Evolutionary conservation across 2,797 vertebrate genomes (phyloP), one percentile per base, ranked within the genome.

Genomic region (Lepus townsendii): DNA sequence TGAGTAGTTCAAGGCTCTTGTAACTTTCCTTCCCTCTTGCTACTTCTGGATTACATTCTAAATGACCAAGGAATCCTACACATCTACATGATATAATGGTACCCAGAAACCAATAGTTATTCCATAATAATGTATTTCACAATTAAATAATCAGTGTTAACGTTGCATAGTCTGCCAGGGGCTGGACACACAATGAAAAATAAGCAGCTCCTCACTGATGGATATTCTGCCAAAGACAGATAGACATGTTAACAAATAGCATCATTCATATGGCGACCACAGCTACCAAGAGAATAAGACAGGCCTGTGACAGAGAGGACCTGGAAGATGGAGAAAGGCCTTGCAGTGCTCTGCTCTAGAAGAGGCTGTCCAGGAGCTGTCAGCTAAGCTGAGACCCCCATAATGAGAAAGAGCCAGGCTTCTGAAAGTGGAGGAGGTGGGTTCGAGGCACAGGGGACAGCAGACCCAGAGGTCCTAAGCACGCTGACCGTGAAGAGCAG

Each of bases 41-140:
- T 86, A 80, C 62, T 92, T 95, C 83, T 57, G 57, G 68, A 66
- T 84, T 60, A 19, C 84, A 94, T n/a, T 95, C 52, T 88, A 84
- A 94, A 93, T 87, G 73, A 35, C 6, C 42, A 72, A 79, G 89
- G 83, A 94, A 82, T 90, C n/a, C 69, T 85, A 83, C 92, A 65
- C 54, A 92, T n/a, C 68, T 82, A 63, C 10, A 54, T 83, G 80
- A 47, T 66, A 19, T 30, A 84, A 90, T 89, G 77, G 83, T 42
- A 90, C 2, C 8, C 47, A 80, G n/a, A 95, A 94, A 93, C 27
- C 35, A 63, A 11, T 79, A 83, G 60, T 69, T 60, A 9, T 63
- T 84, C 65, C 62, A 50, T 89, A 47, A 93, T 71, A 22, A 93
- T 69, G 68, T 88, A 38, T 90, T 85, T 88, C 78, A 79, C 4